phyloP scores from a whole-genome alignment of 2,113 vertebrate species.

The Nipponia nippon region DNA sequence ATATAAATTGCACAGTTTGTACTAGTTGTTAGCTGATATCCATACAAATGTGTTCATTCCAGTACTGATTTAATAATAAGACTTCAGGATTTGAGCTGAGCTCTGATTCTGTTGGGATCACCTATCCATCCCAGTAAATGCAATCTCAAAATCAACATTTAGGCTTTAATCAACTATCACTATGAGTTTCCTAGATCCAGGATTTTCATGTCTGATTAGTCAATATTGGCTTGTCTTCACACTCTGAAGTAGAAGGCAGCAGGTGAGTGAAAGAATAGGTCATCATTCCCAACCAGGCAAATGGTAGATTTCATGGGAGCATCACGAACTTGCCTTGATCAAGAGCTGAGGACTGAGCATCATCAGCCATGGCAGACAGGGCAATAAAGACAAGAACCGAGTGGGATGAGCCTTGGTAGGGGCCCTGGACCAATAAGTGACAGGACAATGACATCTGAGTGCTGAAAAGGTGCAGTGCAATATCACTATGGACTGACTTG shows the following conservation, averaged over 20 bases:
- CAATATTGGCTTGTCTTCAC: not conserved
- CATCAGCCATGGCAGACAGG: not conserved
- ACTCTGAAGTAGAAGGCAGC: not conserved
- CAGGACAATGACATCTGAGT: not conserved
- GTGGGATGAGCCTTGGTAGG: not conserved
- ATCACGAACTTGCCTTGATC: not conserved
- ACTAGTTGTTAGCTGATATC: not conserved
- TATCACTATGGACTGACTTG: not conserved
- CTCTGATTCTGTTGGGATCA: not conserved
- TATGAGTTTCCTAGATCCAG: not conserved
- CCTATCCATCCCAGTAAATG: not conserved
- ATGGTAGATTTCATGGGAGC: accelerated
- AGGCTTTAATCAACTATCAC: not conserved
- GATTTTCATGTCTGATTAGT: not conserved
- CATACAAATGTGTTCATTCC: not conserved
- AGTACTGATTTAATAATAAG: not conserved
- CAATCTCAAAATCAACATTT: not conserved
- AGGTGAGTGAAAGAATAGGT: not conserved
- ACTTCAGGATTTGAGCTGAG: not conserved
- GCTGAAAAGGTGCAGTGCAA: not conserved
- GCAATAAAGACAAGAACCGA: not conserved
- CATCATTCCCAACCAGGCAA: not conserved
- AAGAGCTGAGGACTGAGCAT: not conserved
- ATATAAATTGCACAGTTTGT: not conserved
- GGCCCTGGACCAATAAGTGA: not conserved